These are phyloP conservation scores for Catostylus mosaicus DNA, from an alignment of 30 jellyfish, hydroid and myxozoan genomes.

Conservation along the genomic window DNA sequence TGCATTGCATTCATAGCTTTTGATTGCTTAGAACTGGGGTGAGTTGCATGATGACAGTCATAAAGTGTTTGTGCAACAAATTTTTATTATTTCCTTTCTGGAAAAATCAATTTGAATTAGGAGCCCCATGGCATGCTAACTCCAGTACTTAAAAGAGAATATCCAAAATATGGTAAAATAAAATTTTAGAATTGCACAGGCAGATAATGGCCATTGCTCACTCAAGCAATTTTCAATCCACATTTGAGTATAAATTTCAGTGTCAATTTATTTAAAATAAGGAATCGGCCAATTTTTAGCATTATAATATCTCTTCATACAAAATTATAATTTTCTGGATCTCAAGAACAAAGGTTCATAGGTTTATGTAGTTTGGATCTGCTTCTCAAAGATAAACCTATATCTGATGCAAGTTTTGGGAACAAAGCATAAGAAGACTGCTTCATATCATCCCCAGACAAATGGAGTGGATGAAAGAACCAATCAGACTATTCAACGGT, in stretches of 20 bases:
- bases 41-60: neutral
- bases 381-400: neutral
- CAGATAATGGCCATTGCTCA: no score
- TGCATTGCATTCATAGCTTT: neutral
- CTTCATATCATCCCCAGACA: conserved; percentile 18
- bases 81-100: neutral
- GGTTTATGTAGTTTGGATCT: neutral
- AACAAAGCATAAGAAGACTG: conserved; percentile 2
- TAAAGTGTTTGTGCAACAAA: neutral
- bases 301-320: neutral
- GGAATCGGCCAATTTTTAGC: neutral
- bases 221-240: no score
- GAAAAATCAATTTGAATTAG: no score
- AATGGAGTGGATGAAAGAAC: conserved; percentile 12
- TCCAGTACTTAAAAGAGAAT: no score
- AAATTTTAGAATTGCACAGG: no score
- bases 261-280: neutral
- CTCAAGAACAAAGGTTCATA: neutral
- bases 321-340: neutral
- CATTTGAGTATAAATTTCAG: neutral
- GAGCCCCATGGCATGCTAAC: no score
- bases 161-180: no score
- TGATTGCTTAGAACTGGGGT: neutral
- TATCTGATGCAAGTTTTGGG: neutral
- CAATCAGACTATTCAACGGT: conserved; percentile 13